Base-by-base conservation (phyloP, 2,113 vertebrate species). In the Tinamus guttatus region DNA sequence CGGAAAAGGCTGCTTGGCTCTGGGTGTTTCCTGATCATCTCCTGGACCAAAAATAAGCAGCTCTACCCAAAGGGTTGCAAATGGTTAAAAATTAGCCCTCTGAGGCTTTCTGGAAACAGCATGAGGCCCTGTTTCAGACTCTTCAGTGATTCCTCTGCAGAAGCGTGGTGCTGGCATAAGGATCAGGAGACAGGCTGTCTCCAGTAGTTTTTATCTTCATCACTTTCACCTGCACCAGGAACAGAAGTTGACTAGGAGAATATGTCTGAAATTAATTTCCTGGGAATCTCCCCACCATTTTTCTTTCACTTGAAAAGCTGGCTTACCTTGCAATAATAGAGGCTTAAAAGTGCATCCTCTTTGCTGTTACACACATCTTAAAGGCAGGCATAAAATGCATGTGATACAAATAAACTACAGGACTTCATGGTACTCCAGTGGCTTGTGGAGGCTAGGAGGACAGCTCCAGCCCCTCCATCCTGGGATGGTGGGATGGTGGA, bases 391-490 rank as follows among this genome's bases (percentile, higher is more conserved):
- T 45, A 49, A 80, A 82, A 73, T 51, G 52, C 8, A 24, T 4
- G 1, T 20, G 24, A 38, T 10, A 41, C 4, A 25, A 69, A 51
- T 2, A 11, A 25, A 22, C 6, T 11, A 7, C 12, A 69, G 63
- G 28, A 38, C 52, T 52, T 45, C 2, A 1, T 18, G 63, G 30
- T 1, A 1, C 8, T 67, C 40, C 2, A 3, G 18, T 7, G 2
- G 3, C 10, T 63, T 11, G 58, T 59, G 69, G 67, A 7, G 24
- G 24, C n/a, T n/a, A n/a, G 32, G 27, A 17, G 40, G 14, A 8
- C 18, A 58, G 54, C 52, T 34, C 22, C 83, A 60, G 41, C 15
- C 24, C 8, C 59, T 24, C 85, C 54, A 18, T 8, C 22, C 59
- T 6, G 2, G 17, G 3, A 1, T 30, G 36, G 22, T 0, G 3